A percentile compares a stretch with the other conserved stretches of the same genome.
These are phyloP conservation scores for Eretmochelys imbricata DNA, from an alignment of 2,113 vertebrate genomes.

Conservation along the genomic window DNA sequence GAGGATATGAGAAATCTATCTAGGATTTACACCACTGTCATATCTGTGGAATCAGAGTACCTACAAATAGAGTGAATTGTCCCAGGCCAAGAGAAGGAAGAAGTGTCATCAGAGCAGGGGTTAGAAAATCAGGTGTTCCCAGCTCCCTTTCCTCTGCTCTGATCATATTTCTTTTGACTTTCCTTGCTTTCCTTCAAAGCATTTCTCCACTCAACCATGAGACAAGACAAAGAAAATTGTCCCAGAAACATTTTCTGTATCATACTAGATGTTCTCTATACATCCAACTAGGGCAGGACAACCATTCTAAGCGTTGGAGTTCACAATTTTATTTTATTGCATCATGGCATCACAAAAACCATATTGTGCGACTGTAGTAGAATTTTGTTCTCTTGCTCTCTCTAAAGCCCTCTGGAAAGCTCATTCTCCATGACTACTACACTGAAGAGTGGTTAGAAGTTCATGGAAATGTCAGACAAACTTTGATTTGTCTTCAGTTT, in stretches of 20 bases:
- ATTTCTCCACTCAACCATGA: not conserved
- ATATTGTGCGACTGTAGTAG: fast-evolving
- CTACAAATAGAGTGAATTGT: not conserved
- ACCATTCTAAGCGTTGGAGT: not conserved
- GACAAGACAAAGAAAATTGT: not conserved
- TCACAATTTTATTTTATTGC: constrained; percentile 15
- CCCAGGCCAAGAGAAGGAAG: not conserved
- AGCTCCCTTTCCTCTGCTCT: not conserved
- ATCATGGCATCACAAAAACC: not conserved
- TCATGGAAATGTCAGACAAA: constrained; percentile 26
- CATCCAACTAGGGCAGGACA: not conserved
- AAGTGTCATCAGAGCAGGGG: not conserved
- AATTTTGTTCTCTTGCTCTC: not conserved
- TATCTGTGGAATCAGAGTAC: not conserved
- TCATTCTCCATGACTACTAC: not conserved
- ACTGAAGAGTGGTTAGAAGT: not conserved
- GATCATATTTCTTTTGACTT: not conserved
- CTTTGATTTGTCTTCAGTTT: constrained; percentile 13
- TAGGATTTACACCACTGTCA: not conserved
- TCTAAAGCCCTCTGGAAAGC: not conserved
- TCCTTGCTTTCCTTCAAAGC: not conserved
- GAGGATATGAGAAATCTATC: not conserved
- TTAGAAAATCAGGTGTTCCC: not conserved
- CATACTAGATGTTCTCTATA: not conserved
- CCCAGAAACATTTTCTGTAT: not conserved